A percentile compares a stretch with the other conserved stretches of the same genome.
phyloP scores from a whole-genome alignment of 2,113 vertebrate species.

The Phyllostomus hastatus region DNA sequence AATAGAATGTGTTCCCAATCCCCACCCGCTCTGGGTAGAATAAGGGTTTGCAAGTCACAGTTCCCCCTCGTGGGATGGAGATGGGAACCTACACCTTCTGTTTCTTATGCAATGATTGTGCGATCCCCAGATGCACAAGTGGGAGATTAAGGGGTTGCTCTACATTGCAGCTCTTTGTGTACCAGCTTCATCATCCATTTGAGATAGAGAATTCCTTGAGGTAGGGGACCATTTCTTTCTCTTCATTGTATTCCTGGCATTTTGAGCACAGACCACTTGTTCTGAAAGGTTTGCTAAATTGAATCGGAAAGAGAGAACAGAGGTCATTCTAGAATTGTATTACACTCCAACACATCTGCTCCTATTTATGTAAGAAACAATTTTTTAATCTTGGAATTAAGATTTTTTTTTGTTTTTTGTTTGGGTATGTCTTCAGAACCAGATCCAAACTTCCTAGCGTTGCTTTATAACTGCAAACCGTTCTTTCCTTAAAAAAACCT shows the following conservation, averaged over 20 bases:
- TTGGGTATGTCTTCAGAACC: neutral
- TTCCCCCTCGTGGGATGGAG: neutral
- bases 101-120: neutral
- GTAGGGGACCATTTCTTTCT: neutral
- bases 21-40: neutral
- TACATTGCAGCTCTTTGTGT: neutral
- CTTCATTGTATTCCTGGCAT: neutral
- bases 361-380: neutral
- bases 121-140: neutral
- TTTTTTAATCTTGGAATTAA: conserved; percentile 1
- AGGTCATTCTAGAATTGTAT: conserved; percentile 19
- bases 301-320: conserved; percentile 22
- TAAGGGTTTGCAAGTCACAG: neutral
- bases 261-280: neutral
- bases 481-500: neutral
- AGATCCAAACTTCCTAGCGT: neutral
- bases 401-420: neutral
- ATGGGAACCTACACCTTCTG: neutral
- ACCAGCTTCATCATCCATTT: neutral
- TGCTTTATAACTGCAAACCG: neutral
- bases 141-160: neutral
- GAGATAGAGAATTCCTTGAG: neutral
- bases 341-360: neutral
- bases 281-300: conserved; percentile 33
- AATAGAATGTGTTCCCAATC: neutral